Base-by-base conservation (phyloP, 2,797 vertebrate genomes). In the Argya squamiceps region DNA sequence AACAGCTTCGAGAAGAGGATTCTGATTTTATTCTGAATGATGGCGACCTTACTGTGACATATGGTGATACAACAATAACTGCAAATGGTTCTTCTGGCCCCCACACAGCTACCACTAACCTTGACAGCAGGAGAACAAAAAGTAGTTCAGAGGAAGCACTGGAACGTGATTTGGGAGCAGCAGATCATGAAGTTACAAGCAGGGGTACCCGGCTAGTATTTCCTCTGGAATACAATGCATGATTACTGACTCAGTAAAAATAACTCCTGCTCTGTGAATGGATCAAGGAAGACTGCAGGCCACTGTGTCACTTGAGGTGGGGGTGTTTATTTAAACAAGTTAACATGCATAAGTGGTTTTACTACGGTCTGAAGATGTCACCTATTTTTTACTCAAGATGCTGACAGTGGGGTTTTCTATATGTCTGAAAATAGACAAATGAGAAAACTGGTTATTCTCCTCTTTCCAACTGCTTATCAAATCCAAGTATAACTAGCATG, bases 151-250 rank as follows among this genome's bases (percentile, higher is more conserved):
- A 99, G 97, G 99, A 99, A 94, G 99, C 98, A 7, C 98, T 99
- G 96, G 99, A 99, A 97, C 98, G 78, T 34, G 99, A 99, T 97
- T 98, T 99, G 96, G 99, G 99, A 98, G 98, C 98, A 70, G 98
- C 98, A 22, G 99, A 99, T 83, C 99, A 99, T 92, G 99, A 99
- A 96, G 92, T 99, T 91, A 98, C 99, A 77, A 99, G 98, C 97
- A 98, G 99, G 29, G 99, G 99, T 55, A 99, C 99, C 3, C 98
- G 99, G 56, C 98, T 99, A 67, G 99, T 99, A 80, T 99, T 99
- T 98, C 99, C 99, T 94, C 98, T 99, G 60, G 99, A 99, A 97
- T 99, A 99, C 95, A 98, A 99, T 67, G 97, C 98, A 88, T 99
- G 98, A 99, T 93, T 88, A 87, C 65, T 67, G 93, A 73, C 88